Evolutionary conservation across 2,113 vertebrate genomes (phyloP).

Genomic region (Anguilla rostrata): DNA sequence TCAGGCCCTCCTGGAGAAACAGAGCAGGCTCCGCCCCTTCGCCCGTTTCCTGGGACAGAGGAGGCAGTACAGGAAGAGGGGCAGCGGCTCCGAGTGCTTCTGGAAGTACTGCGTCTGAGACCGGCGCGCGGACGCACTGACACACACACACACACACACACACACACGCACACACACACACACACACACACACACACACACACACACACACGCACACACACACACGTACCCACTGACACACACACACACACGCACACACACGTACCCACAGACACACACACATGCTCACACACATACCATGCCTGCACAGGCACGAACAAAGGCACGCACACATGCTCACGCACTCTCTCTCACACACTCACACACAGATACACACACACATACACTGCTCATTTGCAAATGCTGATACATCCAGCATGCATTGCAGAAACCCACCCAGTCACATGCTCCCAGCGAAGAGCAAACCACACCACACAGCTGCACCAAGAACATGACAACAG

Average conservation of each 20-base stretch:
- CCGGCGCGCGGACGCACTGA: constrained; percentile 6
- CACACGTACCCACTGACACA: constrained; percentile 25
- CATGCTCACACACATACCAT: not conserved
- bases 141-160: not conserved
- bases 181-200: not conserved
- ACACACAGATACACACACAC: not conserved
- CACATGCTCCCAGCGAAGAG: not conserved
- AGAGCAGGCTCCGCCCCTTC: constrained; percentile 17
- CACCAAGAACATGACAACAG: not conserved
- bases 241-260: constrained; percentile 10
- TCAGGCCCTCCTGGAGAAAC: constrained; percentile 30
- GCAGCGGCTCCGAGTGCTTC: constrained; percentile 31
- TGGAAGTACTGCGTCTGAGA: constrained; percentile 36
- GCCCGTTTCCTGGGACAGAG: constrained; percentile 21
- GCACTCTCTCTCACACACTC: constrained; percentile 11
- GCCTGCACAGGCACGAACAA: not conserved
- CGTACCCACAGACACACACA: constrained; percentile 22
- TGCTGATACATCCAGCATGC: not conserved
- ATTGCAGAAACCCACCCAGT: not conserved
- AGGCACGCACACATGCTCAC: not conserved
- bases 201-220: constrained; percentile 14
- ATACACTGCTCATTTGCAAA: not conserved
- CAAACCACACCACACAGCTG: not conserved
- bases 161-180: not conserved
- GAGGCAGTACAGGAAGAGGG: constrained; percentile 35